phyloP scores from a whole-genome alignment of 1,140 invertebrate species.

The Formica exsecta region DNA sequence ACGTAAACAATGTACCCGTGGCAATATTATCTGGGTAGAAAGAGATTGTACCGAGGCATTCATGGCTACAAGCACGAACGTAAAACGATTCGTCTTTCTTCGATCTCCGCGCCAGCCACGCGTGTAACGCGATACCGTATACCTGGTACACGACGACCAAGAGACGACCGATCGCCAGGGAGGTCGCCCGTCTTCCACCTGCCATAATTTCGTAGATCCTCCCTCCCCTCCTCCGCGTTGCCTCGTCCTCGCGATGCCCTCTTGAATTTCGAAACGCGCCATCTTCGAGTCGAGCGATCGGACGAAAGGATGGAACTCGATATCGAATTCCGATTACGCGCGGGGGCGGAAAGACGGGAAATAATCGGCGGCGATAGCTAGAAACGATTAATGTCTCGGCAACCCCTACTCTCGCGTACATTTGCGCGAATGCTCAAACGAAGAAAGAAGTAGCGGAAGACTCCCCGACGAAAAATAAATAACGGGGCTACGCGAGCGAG shows the following conservation, averaged over 20 bases:
- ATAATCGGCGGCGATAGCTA: slow-evolving; percentile 10
- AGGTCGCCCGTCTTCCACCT: slow-evolving; percentile 84
- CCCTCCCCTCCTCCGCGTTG: slow-evolving; percentile 25
- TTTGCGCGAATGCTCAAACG: background rate
- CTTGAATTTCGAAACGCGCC: slow-evolving; percentile 71
- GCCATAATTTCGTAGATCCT: slow-evolving; percentile 79
- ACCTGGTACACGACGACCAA: slow-evolving; percentile 76
- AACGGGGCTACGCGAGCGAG: slow-evolving; percentile 39
- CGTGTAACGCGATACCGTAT: slow-evolving; percentile 82
- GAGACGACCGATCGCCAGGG: slow-evolving; percentile 77
- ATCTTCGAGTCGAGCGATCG: slow-evolving; percentile 53
- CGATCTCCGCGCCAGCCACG: slow-evolving; percentile 70
- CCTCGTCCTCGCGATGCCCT: slow-evolving; percentile 17
- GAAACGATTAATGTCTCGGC: slow-evolving; percentile 4
- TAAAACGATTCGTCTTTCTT: slow-evolving; percentile 52
- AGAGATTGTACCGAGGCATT: slow-evolving; percentile 44
- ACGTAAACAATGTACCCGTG: slow-evolving; percentile 67
- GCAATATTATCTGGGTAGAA: slow-evolving; percentile 62
- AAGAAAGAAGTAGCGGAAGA: background rate
- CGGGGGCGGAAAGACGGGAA: background rate
- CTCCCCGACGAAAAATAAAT: background rate
- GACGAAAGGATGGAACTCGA: slow-evolving; percentile 40
- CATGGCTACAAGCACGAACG: slow-evolving; percentile 40
- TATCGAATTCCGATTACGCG: slow-evolving; percentile 37
- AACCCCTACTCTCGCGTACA: background rate